These are phyloP conservation scores for Monodelphis domestica DNA, from an alignment of 2,797 vertebrate species.

Conservation along the genomic window DNA sequence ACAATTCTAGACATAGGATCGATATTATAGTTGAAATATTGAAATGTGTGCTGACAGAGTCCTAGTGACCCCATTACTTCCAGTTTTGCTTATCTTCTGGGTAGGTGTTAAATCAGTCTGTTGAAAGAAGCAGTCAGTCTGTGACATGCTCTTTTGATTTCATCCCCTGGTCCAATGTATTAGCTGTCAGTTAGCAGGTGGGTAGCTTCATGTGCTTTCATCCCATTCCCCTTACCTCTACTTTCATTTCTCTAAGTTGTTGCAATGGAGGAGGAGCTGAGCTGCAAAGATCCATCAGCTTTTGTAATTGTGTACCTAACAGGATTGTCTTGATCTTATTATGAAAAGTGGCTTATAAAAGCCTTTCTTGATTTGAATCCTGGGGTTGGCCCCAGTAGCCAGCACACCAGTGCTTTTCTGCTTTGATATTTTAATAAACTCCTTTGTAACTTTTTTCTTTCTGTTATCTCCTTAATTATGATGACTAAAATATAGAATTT, in stretches of 20 bases:
- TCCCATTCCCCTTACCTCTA: neutral
- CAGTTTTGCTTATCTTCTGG: too few species aligned
- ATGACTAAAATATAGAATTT: neutral
- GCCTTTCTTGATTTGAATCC: neutral
- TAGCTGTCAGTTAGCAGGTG: neutral
- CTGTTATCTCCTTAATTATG: neutral
- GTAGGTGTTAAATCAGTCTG: too few species aligned
- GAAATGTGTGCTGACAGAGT: neutral
- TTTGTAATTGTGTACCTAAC: neutral
- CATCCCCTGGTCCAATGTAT: neutral
- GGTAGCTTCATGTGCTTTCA: neutral
- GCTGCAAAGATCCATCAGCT: neutral
- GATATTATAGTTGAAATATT: neutral
- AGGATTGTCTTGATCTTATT: neutral
- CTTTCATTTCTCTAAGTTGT: neutral
- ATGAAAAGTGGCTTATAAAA: neutral
- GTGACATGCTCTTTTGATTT: neutral
- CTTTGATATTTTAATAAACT: neutral
- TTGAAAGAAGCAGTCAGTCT: neutral
- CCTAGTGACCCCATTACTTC: neutral
- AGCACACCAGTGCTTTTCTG: neutral
- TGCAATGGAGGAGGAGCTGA: neutral
- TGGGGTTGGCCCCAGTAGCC: neutral
- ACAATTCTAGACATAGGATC: neutral
- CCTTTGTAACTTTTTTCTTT: neutral